phyloP scores from a whole-genome alignment of 2,113 vertebrate species.

The Polypterus senegalus region DNA sequence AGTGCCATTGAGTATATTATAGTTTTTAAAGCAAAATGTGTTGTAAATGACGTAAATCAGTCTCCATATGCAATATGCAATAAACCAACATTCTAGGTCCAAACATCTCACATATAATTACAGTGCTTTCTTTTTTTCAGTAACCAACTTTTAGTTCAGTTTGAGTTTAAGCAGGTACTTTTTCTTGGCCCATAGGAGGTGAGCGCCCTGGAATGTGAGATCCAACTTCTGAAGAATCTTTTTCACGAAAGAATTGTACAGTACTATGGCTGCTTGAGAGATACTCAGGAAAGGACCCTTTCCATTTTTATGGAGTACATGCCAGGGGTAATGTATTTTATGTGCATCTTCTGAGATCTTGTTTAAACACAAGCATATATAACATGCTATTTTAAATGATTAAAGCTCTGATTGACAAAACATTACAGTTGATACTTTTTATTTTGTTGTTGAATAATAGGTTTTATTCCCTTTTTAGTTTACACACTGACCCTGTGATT shows the following conservation, averaged over 20 bases:
- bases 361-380: too few species aligned
- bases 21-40: too few species aligned
- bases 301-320: constrained; percentile 99
- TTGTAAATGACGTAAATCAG: too few species aligned
- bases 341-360: neutral
- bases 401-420: too few species aligned
- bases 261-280: constrained; percentile 91
- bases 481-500: too few species aligned
- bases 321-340: constrained; percentile 72
- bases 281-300: constrained; percentile 80
- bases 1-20: constrained; percentile 14
- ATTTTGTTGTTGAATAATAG: too few species aligned
- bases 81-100: neutral
- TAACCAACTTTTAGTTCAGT: too few species aligned
- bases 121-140: neutral
- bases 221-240: constrained; percentile 93
- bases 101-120: neutral
- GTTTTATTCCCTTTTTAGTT: too few species aligned
- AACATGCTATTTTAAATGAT: too few species aligned
- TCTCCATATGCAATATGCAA: too few species aligned
- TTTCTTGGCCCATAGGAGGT: constrained; percentile 65
- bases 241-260: constrained; percentile 92
- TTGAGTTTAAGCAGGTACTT: neutral
- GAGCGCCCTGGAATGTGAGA: constrained; percentile 92
- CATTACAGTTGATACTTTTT: too few species aligned